Evolutionary conservation across 1,140 invertebrate genomes (phyloP), one percentile per base, ranked within the genome.

Genomic region (Drosophila seguyi): DNA sequence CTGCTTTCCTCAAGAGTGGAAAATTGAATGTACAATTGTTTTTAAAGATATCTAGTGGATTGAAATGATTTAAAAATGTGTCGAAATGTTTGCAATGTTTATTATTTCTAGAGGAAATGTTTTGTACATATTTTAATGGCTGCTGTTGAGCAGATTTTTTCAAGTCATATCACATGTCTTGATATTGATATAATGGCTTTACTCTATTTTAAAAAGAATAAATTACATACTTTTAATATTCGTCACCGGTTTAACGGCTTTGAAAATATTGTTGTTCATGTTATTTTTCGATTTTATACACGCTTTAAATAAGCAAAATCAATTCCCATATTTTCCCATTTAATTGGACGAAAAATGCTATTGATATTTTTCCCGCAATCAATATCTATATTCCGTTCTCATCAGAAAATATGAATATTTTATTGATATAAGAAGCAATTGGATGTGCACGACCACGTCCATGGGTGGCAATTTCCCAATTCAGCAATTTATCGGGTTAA

Each of bases 401-500:
- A 53, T 18, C 16, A 13, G 16, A 57, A 29, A 57, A 57, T 20
- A 29, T 39, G 14, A n/a, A 55, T 22, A 36, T 25, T 55, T 55
- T 55, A 16, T 55, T 55, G 29, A 53, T 53, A 22, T 53, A 53
- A 53, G 50, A 34, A 36, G 22, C 20, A 38, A 55, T 38, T 55
- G 18, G 31, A 22, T 36, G 31, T 34, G 18, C 29, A 16, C 16
- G 8, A 11, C 48, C 18, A 16, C 22, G 11, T 18, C n/a, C 13
- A 52, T 53, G 48, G 13, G 14, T 25, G 59, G 25, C 4, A 31
- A 16, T 11, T 18, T 14, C 14, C 39, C 42, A 69, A 58, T 58
- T 72, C 52, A 57, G 68, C 52, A 71, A 56, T 72, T 72, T 72
- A 72, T 72, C 50, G 66, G 66, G 38, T 67, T 71, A 63, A 71